Evolutionary conservation across 1,140 invertebrate species (phyloP), one percentile per base, ranked within the genome.

Genomic region (Apolygus lucorum): DNA sequence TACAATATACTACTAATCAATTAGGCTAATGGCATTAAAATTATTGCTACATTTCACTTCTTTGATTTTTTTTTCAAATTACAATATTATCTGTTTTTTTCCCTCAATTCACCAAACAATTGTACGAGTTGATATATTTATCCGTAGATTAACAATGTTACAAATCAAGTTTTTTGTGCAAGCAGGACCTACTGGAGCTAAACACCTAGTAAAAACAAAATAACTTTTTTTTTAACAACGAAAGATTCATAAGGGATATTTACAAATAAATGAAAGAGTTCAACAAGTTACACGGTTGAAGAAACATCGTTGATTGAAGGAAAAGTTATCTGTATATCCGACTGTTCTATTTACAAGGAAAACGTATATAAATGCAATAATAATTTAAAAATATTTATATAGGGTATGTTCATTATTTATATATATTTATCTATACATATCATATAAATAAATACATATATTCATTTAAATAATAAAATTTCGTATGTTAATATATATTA

Each of bases 321-420:
- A 62, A 17, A 21, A 62, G 54, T 21, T 21, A 62, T 62, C 4
- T 11, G 4, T 62, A 21, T n/a, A 17, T 59, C 54, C 54, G 63
- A 28, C 28, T 34, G 21, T 34, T 69, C 24, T 69, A 63, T 59
- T 63, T 59, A 69, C 28, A 49, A 59, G 34, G 59, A n/a, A 27
- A 69, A 64, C 63, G 54, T 62, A 34, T 69, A 52, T 66, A 54
- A 70, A 67, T 67, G 22, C 28, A 67, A 42, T 49, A 67, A 49
- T 49, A 65, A 26, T 67, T n/a, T 22, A 65, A 65, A 42, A 63
- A 64, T 65, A 66, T 70, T 66, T 66, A 28, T 66, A 70, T 69
- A 63, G 28, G n/a, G 69, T 70, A 65, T 70, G 63, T 66, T 66
- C 69, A 70, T 49, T 66, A 70, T 70, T 65, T 70, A 70, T 70